Evolutionary conservation across 1,140 invertebrate species (phyloP), one percentile per base, ranked within the genome.

Genomic region (Adelges cooleyi): DNA sequence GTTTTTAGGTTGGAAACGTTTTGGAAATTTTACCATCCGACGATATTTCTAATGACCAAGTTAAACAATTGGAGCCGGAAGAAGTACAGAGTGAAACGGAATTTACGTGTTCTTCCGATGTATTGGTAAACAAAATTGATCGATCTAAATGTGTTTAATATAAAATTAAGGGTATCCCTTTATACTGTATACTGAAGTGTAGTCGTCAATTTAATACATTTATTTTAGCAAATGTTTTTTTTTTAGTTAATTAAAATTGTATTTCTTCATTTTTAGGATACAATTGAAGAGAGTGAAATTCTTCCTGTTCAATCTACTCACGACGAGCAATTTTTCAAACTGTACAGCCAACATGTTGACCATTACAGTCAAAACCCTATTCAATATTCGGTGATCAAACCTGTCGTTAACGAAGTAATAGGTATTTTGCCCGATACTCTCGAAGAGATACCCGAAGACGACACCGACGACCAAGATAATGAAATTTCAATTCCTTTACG

Each of bases 321-420:
- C 20, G 42, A 48, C 46, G 42, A 48, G 20, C 18, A 33, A 48
- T 62, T 62, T 48, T 46, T 46, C 25, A 10, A 62, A 20, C 5
- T 62, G 2, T 62, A 62, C 46, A 25, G 29, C 10, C 40, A 62
- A 48, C 13, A 48, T 62, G 38, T 62, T 29, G 20, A 62, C 44
- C 56, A 62, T 9, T 62, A 62, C 17, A 62, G 38, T 22, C 56
- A 62, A 46, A 62, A 48, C 22, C 56, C 56, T 29, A 48, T 62
- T 22, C 42, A 62, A 48, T 62, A 46, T n/a, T 62, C 56, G 9
- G 15, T 46, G 38, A 33, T 2, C 15, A 6, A 62, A 27, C 40
- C 23, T 13, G 40, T 46, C 15, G 13, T 48, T n/a, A 18, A 10
- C 27, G 27, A 46, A n/a, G 18, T 27, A 18, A 27, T 10, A 0